These are phyloP conservation scores for Epinephelus lanceolatus DNA, from an alignment of 2,113 vertebrate species.

Conservation along the genomic window DNA sequence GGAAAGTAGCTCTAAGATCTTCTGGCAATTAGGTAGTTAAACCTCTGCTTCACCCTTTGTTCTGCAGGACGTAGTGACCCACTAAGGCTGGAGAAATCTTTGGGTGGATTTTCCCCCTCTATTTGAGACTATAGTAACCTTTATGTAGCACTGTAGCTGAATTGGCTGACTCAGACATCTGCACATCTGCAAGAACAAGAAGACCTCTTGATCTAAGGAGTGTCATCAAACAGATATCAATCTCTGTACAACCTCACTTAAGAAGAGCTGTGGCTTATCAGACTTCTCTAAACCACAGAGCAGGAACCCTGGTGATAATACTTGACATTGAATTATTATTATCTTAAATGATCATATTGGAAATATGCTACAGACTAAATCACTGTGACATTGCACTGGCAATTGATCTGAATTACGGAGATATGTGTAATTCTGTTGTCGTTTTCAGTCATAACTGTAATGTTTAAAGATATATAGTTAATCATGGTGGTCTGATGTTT, in stretches of 20 bases:
- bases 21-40: not conserved
- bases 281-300: not conserved
- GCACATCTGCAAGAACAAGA: constrained; percentile 28
- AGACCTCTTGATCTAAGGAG: constrained; percentile 4
- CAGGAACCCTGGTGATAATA: not conserved
- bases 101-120: not conserved
- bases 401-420: no score
- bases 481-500: no score
- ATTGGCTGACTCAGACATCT: constrained; percentile 26
- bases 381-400: no score
- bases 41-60: not conserved
- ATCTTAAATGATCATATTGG: not conserved
- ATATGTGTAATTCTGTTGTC: no score
- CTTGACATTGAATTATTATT: not conserved
- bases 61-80: not conserved
- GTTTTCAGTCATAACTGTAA: no score
- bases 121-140: not conserved
- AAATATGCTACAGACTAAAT: not conserved
- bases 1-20: not conserved
- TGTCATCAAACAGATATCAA: constrained; percentile 11
- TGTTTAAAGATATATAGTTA: no score
- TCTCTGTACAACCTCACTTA: not conserved
- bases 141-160: constrained; percentile 11
- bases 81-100: no score
- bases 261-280: not conserved